phyloP scores from a whole-genome alignment of 2,888 invertebrate species.

The Mongoloraphidia duomilia region DNA sequence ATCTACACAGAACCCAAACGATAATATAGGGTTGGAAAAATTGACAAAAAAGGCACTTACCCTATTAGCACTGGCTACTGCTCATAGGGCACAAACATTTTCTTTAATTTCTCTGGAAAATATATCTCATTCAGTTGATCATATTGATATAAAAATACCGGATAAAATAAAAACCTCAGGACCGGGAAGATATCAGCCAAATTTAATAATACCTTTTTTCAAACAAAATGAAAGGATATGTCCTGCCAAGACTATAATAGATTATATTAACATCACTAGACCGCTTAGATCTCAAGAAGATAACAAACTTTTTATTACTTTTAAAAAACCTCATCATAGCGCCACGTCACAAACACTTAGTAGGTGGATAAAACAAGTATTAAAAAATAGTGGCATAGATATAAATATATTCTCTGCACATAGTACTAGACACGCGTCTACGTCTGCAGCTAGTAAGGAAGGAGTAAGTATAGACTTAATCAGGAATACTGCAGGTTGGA shows the following conservation, averaged over 20 bases:
- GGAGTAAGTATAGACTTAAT: too few relatives aligned
- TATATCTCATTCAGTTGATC: slow-evolving; percentile 2
- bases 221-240: neutral
- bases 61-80: slow-evolving; percentile 5
- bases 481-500: too few relatives aligned
- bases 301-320: too few relatives aligned
- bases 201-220: slow-evolving; percentile 1
- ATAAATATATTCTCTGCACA: too few relatives aligned
- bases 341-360: slow-evolving; percentile 1
- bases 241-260: too few relatives aligned
- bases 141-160: slow-evolving; percentile 7
- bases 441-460: slow-evolving; percentile 2
- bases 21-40: slow-evolving; percentile 3
- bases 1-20: neutral
- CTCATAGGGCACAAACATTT: slow-evolving; percentile 8
- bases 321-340: too few relatives aligned
- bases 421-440: neutral
- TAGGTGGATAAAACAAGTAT: neutral
- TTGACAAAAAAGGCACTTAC: slow-evolving; percentile 3
- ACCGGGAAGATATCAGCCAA: neutral
- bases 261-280: too few relatives aligned
- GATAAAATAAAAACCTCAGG: slow-evolving; percentile 11
- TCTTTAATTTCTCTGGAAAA: slow-evolving; percentile 8
- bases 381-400: neutral
- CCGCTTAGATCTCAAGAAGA: too few relatives aligned